Evolutionary conservation across 2,888 invertebrate species (phyloP).

Genomic region (Diaperis boleti): DNA sequence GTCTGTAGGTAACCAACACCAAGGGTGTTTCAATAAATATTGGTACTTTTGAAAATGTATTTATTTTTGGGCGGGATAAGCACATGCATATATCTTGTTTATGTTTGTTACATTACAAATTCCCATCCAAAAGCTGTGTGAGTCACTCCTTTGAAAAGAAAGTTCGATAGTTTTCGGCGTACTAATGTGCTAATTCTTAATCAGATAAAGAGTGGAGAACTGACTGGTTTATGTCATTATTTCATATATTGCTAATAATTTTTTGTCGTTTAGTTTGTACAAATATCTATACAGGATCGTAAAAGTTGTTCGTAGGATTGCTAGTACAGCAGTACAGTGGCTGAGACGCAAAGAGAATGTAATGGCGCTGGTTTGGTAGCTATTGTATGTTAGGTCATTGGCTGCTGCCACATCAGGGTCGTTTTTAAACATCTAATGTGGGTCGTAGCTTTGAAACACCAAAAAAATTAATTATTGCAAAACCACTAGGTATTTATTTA

Average conservation of each 20-base stretch:
- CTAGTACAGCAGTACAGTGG: constrained; percentile 32
- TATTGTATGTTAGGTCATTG: constrained; percentile 59
- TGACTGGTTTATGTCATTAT: constrained; percentile 17
- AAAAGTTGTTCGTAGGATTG: constrained; percentile 38
- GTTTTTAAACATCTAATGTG: constrained; percentile 52
- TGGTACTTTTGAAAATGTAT: no score
- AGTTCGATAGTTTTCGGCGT: no score
- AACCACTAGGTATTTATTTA: not conserved
- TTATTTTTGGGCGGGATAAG: no score
- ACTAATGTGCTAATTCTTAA: constrained; percentile 7
- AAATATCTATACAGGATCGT: constrained; percentile 22
- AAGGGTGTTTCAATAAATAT: no score
- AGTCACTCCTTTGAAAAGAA: constrained; percentile 3
- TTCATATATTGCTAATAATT: constrained; percentile 21
- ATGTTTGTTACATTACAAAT: constrained; percentile 5
- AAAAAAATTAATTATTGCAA: not conserved
- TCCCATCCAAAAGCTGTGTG: constrained; percentile 7
- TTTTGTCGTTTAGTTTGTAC: not conserved
- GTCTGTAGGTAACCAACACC: no score
- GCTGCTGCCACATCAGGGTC: constrained; percentile 54
- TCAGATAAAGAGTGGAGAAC: no score
- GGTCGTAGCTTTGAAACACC: constrained; percentile 43
- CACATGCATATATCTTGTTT: no score
- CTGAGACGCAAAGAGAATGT: constrained; percentile 49
- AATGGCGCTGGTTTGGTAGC: constrained; percentile 57